Evolutionary conservation across 2,797 vertebrate species (phyloP).

Genomic region (Gambelia wislizenii): DNA sequence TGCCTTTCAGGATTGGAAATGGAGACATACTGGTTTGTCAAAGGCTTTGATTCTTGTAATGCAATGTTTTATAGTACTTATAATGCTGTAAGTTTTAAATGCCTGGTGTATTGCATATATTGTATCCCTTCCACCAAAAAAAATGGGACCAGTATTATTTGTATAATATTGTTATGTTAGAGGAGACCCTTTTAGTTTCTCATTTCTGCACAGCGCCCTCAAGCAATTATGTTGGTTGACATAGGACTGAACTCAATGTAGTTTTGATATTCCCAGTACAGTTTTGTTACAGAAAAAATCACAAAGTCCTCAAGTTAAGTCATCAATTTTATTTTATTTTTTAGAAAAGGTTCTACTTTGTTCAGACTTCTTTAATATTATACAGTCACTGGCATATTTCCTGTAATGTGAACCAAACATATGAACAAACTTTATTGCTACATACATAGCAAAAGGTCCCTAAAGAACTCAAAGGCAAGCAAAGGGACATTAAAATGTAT

Average conservation of each 20-base stretch:
- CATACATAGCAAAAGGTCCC: slow-evolving; percentile 57
- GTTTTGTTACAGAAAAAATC: slow-evolving; percentile 62
- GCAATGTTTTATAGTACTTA: background rate
- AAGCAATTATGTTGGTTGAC: slow-evolving; percentile 52
- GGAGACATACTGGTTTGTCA: background rate
- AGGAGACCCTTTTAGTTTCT: slow-evolving; percentile 41
- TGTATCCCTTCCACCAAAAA: background rate
- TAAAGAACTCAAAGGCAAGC: slow-evolving; percentile 62
- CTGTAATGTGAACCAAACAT: slow-evolving; percentile 57
- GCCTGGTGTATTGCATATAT: background rate
- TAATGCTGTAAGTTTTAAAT: background rate
- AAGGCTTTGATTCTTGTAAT: no score
- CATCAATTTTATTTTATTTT: slow-evolving; percentile 53
- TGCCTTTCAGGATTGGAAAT: background rate
- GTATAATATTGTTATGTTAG: slow-evolving; percentile 9
- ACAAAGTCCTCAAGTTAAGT: slow-evolving; percentile 60
- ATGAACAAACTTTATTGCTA: slow-evolving; percentile 58
- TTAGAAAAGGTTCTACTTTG: slow-evolving; percentile 56
- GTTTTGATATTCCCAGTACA: slow-evolving; percentile 65
- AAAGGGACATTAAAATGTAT: slow-evolving; percentile 57
- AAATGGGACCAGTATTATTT: background rate
- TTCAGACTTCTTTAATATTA: slow-evolving; percentile 70
- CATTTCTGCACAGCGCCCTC: slow-evolving; percentile 46
- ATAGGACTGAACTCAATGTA: slow-evolving; percentile 57
- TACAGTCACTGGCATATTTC: slow-evolving; percentile 67